A percentile compares a stretch with the other conserved stretches of the same genome.
Evolutionary conservation across 2,113 vertebrate genomes (phyloP).

Genomic region (Pedetes capensis): DNA sequence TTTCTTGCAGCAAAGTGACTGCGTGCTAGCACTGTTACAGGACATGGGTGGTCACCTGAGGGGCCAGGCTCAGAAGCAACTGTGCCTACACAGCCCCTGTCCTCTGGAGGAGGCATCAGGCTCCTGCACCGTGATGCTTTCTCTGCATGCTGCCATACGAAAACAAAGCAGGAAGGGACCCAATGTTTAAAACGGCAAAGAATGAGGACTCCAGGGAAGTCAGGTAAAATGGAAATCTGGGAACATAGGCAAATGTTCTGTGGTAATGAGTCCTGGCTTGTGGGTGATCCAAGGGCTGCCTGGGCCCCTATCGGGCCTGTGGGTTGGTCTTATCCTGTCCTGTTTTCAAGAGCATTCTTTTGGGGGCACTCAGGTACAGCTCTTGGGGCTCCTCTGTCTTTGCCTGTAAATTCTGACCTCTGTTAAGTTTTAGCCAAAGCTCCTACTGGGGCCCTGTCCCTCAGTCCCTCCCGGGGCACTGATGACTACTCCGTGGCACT

Average conservation of each 20-base stretch:
- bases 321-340: neutral
- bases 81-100: too few relatives aligned
- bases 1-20: neutral
- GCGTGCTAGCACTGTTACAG: neutral
- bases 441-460: neutral
- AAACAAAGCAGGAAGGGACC: neutral
- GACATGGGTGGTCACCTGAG: too few relatives aligned
- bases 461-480: accelerated
- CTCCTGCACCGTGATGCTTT: accelerated
- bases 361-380: conserved; percentile 82
- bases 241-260: conserved; percentile 57
- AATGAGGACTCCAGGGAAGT: neutral
- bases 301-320: conserved; percentile 46
- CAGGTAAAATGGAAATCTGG: neutral
- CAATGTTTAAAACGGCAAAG: neutral
- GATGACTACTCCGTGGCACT: neutral
- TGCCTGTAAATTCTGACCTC: conserved; percentile 35
- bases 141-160: neutral
- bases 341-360: conserved; percentile 66
- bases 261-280: conserved; percentile 43
- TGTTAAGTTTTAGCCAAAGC: conserved; percentile 43
- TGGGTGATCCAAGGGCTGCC: conserved; percentile 30
- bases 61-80: neutral
- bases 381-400: neutral
- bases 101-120: neutral